phyloP scores from a whole-genome alignment of 2,113 vertebrate genomes.

The Cyanocitta stelleri region DNA sequence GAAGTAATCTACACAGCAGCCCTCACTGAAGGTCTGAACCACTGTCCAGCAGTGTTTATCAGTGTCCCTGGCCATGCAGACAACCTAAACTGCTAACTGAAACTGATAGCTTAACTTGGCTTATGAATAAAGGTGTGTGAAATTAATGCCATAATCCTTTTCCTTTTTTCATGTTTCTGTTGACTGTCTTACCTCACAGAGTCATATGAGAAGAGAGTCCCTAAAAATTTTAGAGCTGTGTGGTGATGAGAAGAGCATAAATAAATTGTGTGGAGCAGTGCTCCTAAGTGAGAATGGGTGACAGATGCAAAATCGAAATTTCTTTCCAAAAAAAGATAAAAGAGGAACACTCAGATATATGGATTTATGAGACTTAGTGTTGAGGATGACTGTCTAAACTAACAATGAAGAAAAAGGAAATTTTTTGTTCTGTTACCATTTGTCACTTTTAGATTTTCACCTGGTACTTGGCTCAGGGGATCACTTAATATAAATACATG shows the following conservation, averaged over 20 bases:
- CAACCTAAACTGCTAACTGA: neutral
- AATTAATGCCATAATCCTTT: neutral
- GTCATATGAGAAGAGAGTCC: neutral
- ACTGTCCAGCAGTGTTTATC: neutral
- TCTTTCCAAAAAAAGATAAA: neutral
- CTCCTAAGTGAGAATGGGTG: neutral
- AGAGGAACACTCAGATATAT: neutral
- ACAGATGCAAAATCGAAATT: neutral
- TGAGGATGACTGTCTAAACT: neutral
- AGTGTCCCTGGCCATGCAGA: neutral
- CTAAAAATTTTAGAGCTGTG: neutral
- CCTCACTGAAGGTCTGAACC: neutral
- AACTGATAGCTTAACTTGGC: neutral
- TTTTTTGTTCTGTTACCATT: neutral
- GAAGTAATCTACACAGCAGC: neutral
- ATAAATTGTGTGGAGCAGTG: neutral
- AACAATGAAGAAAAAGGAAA: neutral
- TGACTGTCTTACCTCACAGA: neutral
- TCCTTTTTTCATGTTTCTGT: neutral
- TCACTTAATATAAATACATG: neutral
- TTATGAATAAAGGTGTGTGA: neutral
- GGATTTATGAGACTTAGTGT: neutral
- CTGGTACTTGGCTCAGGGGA: neutral
- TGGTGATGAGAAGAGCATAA: neutral
- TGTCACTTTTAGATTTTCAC: neutral